Evolutionary conservation across 2,113 vertebrate species (phyloP).

Genomic region (Cynoglossus semilaevis): DNA sequence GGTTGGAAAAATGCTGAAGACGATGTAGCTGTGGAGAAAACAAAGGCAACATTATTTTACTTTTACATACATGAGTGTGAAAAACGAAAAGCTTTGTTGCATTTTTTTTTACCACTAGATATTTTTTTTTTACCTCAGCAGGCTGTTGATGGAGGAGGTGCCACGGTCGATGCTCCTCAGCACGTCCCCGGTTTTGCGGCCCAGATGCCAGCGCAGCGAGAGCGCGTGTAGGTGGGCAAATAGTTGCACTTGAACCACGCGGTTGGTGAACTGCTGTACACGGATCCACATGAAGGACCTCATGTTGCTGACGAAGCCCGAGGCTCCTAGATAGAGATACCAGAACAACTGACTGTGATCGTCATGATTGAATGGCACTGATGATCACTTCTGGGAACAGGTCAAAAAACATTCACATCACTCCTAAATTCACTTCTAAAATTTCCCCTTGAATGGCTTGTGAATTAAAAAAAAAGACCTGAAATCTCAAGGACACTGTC

Average conservation of each 20-base stretch:
- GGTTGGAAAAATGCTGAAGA: slow-evolving; percentile 93
- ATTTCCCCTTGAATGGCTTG: no score
- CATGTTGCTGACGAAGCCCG: slow-evolving; percentile 90
- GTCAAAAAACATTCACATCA: no score
- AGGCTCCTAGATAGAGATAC: slow-evolving; percentile 67
- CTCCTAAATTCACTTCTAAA: no score
- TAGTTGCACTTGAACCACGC: slow-evolving; percentile 85
- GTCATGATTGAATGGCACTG: no score
- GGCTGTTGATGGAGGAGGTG: slow-evolving; percentile 88
- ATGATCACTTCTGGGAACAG: no score
- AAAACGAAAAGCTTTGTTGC: no score
- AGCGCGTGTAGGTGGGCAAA: slow-evolving; percentile 88
- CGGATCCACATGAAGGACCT: slow-evolving; percentile 93
- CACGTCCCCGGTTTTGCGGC: slow-evolving; percentile 90
- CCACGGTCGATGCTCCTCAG: slow-evolving; percentile 90
- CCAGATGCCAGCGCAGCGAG: slow-evolving; percentile 92
- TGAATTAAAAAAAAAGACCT: no score
- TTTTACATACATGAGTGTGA: no score
- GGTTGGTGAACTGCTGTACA: slow-evolving; percentile 94
- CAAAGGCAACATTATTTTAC: neutral
- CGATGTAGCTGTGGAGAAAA: slow-evolving; percentile 82
- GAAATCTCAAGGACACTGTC: neutral
- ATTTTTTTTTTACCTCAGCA: slow-evolving; percentile 81
- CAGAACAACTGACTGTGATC: neutral
- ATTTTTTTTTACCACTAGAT: neutral